Evolutionary conservation across 2,113 vertebrate species (phyloP).

Genomic region (Atractosteus spatula): DNA sequence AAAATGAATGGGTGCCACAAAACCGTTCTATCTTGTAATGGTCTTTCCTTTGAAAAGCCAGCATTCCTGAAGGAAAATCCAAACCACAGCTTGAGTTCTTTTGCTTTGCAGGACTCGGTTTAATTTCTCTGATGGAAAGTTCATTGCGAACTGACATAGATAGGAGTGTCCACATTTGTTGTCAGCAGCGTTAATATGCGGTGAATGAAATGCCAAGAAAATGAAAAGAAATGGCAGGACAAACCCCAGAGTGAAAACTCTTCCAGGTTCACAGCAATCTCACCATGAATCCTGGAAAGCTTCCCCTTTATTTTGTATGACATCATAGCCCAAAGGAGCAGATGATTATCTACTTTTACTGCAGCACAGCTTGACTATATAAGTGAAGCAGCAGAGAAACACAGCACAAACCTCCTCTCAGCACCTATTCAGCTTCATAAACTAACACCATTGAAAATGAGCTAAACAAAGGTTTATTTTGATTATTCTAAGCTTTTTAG

Average conservation of each 20-base stretch:
- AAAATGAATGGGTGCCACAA: too few relatives aligned
- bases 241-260: constrained; percentile 4
- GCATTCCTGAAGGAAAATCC: too few relatives aligned
- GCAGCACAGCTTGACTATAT: not conserved
- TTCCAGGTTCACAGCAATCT: constrained; percentile 21
- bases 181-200: not conserved
- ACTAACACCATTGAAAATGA: not conserved
- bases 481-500: too few relatives aligned
- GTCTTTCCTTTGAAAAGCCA: too few relatives aligned
- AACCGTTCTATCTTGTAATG: too few relatives aligned
- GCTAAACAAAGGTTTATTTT: too few relatives aligned
- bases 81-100: not conserved
- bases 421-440: not conserved
- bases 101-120: not conserved
- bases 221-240: constrained; percentile 20
- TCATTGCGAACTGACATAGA: not conserved
- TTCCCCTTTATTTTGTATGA: constrained; percentile 9
- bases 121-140: not conserved
- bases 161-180: constrained; percentile 3
- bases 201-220: constrained; percentile 18
- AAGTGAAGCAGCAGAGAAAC: not conserved
- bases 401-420: not conserved
- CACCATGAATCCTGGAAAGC: constrained; percentile 1
- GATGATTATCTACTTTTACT: constrained; percentile 3
- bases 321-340: constrained; percentile 14